Percentiles rank a stretch among this genome's conserved stretches.
Evolutionary conservation across 1,140 invertebrate species (phyloP).

Genomic region (Heliconius hermathena): DNA sequence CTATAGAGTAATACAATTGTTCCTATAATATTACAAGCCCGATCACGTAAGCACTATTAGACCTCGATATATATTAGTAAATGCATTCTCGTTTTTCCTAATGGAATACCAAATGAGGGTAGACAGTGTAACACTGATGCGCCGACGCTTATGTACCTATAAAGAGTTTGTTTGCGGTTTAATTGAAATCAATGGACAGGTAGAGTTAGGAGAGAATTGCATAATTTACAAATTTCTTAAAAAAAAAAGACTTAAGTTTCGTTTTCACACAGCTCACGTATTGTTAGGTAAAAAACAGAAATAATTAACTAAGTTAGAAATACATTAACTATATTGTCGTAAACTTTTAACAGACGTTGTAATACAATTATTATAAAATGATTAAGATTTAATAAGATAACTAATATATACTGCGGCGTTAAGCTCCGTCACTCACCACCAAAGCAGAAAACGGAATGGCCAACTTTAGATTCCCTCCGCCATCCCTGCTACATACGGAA

Average conservation of each 20-base stretch:
- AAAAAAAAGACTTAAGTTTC: background rate
- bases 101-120: conserved; percentile 28
- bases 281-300: too few species aligned
- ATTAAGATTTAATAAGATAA: too few species aligned
- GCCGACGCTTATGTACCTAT: background rate
- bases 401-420: background rate
- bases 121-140: background rate
- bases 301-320: too few species aligned
- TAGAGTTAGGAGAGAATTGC: background rate
- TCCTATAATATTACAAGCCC: conserved; percentile 13
- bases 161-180: background rate
- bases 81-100: conserved; percentile 21
- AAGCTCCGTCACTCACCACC: too few species aligned
- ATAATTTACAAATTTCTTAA: background rate
- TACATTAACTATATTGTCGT: too few species aligned
- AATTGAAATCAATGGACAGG: background rate
- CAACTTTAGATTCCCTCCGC: background rate
- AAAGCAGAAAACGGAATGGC: too few species aligned
- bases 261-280: too few species aligned
- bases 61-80: conserved; percentile 25
- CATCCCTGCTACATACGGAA: background rate
- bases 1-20: conserved; percentile 3
- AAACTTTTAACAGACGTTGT: too few species aligned
- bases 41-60: conserved; percentile 29
- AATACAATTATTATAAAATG: too few species aligned